Percentiles rank a stretch among this genome's conserved stretches.
Evolutionary conservation across 2,113 vertebrate species (phyloP).

Genomic region (Pungitius pungitius): DNA sequence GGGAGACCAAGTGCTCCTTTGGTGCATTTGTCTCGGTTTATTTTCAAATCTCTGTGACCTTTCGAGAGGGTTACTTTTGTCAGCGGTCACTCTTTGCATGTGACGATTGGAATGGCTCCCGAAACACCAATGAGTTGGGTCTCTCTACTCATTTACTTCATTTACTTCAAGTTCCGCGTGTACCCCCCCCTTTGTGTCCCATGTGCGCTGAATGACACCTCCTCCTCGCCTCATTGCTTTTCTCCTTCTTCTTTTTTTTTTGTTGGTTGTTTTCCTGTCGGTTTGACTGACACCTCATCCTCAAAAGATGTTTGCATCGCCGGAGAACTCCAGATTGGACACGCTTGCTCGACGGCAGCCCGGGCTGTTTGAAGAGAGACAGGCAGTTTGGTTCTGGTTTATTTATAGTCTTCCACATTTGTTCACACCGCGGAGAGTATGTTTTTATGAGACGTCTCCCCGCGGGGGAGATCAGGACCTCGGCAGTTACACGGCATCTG

Average conservation of each 20-base stretch:
- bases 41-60: neutral
- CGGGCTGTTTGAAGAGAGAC: constrained; percentile 58
- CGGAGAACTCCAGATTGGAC: constrained; percentile 64
- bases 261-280: constrained; percentile 42
- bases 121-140: neutral
- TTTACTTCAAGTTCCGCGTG: no score
- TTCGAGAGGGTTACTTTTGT: neutral
- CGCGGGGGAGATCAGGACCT: constrained; percentile 35
- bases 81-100: neutral
- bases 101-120: neutral
- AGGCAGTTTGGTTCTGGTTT: constrained; percentile 57
- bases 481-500: constrained; percentile 22
- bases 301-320: constrained; percentile 64
- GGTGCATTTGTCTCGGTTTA: constrained; percentile 4
- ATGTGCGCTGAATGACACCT: constrained; percentile 33
- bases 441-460: constrained; percentile 54
- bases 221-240: constrained; percentile 47
- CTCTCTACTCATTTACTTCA: no score
- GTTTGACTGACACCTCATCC: constrained; percentile 69
- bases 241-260: neutral
- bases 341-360: constrained; percentile 52
- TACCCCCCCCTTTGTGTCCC: neutral
- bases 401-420: constrained; percentile 60
- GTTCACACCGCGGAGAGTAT: constrained; percentile 48
- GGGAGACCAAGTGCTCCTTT: no score